These are phyloP conservation scores for Progne subis DNA, from an alignment of 2,113 vertebrate species.

Conservation along the genomic window DNA sequence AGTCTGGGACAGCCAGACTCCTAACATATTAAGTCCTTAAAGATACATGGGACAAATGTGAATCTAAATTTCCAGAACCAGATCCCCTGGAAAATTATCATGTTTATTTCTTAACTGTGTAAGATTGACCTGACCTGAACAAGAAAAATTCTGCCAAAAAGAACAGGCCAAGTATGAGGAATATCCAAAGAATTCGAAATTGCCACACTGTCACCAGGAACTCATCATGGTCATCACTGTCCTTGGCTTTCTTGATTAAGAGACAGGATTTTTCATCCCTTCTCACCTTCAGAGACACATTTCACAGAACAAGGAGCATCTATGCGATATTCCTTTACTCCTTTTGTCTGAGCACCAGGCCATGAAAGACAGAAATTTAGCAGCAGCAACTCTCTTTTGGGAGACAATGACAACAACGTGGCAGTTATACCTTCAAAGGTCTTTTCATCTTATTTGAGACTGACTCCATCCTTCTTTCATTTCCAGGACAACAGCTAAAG, in stretches of 20 bases:
- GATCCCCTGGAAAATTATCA: neutral
- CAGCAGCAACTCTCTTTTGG: neutral
- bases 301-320: neutral
- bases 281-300: neutral
- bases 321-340: neutral
- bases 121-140: neutral
- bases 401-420: neutral
- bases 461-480: neutral
- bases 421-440: neutral
- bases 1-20: neutral
- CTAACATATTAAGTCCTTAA: neutral
- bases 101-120: neutral
- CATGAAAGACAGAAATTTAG: neutral
- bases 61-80: neutral
- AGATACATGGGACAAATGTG: neutral
- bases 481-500: neutral
- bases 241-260: neutral
- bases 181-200: neutral
- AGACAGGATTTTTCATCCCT: neutral
- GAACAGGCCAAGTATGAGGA: neutral
- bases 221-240: neutral
- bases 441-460: neutral
- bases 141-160: neutral
- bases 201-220: neutral
- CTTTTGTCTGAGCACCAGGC: neutral